Conservation (phyloP, 2,888 invertebrate genomes). For the Liopterus haemorrhoidalis region DNA sequence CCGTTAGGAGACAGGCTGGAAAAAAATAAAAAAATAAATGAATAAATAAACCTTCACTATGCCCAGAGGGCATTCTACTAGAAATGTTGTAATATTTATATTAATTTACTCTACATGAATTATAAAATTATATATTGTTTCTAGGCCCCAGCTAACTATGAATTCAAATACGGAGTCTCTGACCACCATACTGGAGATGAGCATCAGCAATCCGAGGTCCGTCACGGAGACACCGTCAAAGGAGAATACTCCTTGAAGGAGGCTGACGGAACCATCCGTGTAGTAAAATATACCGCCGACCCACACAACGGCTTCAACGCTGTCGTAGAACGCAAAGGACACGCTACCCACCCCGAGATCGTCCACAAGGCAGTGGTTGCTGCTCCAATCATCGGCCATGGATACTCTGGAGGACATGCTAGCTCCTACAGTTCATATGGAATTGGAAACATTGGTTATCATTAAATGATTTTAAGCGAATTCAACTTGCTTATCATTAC, state of each 20-base stretch:
- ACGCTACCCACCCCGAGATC: slow-evolving; percentile 18
- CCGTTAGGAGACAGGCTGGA: too few relatives aligned
- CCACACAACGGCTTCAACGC: slow-evolving; percentile 20
- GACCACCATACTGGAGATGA: slow-evolving; percentile 21
- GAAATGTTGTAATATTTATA: too few relatives aligned
- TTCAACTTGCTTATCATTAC: too few relatives aligned
- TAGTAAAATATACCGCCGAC: slow-evolving; percentile 21
- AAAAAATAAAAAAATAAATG: too few relatives aligned
- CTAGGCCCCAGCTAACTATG: slow-evolving; percentile 19
- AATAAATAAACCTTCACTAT: too few relatives aligned
- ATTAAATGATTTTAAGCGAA: too few relatives aligned
- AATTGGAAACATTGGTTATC: too few relatives aligned
- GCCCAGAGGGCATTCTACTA: too few relatives aligned
- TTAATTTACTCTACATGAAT: not conserved
- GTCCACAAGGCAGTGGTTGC: slow-evolving; percentile 14
- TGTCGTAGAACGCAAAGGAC: slow-evolving; percentile 16
- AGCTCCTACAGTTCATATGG: too few relatives aligned
- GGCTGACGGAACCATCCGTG: slow-evolving; percentile 20
- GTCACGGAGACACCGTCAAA: slow-evolving; percentile 20
- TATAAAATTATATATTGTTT: not conserved
- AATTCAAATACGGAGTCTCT: slow-evolving; percentile 20
- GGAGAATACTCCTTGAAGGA: slow-evolving; percentile 20
- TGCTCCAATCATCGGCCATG: slow-evolving; percentile 14
- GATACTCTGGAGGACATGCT: too few relatives aligned
- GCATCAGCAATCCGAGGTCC: slow-evolving; percentile 18